phyloP scores from a whole-genome alignment of 2,797 vertebrate genomes.

The Propithecus perrieri region DNA sequence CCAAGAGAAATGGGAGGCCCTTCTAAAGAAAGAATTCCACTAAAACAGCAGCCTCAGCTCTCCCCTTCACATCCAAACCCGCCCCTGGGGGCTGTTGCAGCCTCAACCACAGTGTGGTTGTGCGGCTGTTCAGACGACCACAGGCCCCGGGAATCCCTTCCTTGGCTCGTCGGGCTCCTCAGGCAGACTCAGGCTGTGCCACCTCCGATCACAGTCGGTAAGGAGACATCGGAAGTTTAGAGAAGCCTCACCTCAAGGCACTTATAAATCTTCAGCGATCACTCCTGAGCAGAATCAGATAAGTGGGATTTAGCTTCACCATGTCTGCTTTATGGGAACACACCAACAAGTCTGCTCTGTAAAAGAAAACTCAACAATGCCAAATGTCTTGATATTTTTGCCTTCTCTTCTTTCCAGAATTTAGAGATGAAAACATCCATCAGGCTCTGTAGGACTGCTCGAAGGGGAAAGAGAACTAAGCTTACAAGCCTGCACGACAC shows the following conservation, averaged over 20 bases:
- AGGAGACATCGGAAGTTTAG: background rate
- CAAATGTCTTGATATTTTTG: background rate
- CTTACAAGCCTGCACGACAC: too few species aligned
- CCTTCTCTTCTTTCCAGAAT: background rate
- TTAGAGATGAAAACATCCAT: background rate
- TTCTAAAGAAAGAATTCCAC: slow-evolving; percentile 14
- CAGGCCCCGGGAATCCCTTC: background rate
- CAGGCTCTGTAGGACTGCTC: background rate
- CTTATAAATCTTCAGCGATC: background rate
- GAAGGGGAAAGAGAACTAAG: background rate
- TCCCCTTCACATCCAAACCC: background rate
- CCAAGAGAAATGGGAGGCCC: background rate
- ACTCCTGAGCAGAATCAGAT: background rate
- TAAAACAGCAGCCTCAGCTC: background rate
- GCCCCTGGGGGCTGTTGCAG: background rate
- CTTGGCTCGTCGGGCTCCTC: background rate
- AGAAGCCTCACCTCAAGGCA: slow-evolving; percentile 24
- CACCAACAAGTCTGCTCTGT: background rate
- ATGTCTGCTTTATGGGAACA: slow-evolving; percentile 35
- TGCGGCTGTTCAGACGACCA: slow-evolving; percentile 37
- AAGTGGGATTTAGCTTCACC: slow-evolving; percentile 14
- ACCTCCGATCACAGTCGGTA: background rate
- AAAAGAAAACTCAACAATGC: background rate
- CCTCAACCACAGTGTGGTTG: slow-evolving; percentile 24
- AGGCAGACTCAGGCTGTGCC: background rate